Base-by-base conservation (phyloP, 2,113 vertebrate genomes). In the Calypte anna region DNA sequence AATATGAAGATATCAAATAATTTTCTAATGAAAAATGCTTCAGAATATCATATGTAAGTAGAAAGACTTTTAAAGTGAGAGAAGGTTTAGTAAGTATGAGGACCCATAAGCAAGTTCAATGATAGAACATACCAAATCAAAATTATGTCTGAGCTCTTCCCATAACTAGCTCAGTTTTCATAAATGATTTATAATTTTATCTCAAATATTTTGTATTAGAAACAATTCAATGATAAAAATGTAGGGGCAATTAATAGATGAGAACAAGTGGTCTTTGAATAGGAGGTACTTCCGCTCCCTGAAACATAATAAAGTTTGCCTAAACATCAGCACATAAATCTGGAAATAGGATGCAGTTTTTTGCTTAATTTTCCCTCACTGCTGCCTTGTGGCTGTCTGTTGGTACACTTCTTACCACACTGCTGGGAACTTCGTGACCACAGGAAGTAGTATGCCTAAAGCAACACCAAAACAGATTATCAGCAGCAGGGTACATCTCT, bases 391-490 rank as follows among this genome's bases (percentile, higher is more conserved):
- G 50, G 43, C 16, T 68, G 44, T 43, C 16, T 68, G 38, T 16
- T 84, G 61, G 67, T 77, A 58, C 48, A 3, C 25, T 22, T 69
- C 6, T 17, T 19, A 2, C n/a, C 24, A 3, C 61, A 61, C 36
- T 46, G 0, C 22, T 58, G 83, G 28, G 17, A 33, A 10, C 3
- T 9, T 30, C 38, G 13, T 21, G 20, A 8, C 10, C 28, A 4
- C 3, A 12, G 66, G 7, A 38, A 33, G 50, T 67, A 40, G 81
- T 12, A 38, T 25, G 38, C 68, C 63, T 22, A 7, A 31, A 48
- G 67, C 78, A 30, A 9, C 24, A 4, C 14, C 22, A 0, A 1
- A 53, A 20, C 0, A 1, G 3, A 0, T 14, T 14, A 1, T 1
- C 59, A 50, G 67, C 61, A 31, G 46, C 61, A 12, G 70, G 50